Evolutionary conservation across 2,113 vertebrate genomes (phyloP).

Genomic region (Psittacula cyanocephala): DNA sequence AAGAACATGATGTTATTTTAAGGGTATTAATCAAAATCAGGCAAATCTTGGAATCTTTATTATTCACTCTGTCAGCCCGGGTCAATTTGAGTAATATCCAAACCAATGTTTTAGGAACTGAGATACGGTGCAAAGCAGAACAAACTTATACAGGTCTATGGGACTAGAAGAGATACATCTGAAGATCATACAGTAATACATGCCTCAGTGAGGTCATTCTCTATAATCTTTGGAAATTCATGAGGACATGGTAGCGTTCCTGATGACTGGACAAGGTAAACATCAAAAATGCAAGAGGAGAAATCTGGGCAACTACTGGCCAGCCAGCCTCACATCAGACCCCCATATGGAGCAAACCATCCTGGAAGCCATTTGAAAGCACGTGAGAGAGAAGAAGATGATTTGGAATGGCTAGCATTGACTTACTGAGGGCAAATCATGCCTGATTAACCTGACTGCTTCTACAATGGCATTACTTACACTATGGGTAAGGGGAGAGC

Average conservation of each 20-base stretch:
- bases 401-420: accelerated
- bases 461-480: neutral
- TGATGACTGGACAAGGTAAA: neutral
- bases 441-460: neutral
- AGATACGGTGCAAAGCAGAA: neutral
- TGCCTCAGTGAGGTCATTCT: neutral
- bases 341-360: neutral
- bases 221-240: neutral
- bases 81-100: neutral
- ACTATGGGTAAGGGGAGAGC: neutral
- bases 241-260: neutral
- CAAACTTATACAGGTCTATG: neutral
- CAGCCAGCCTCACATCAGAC: neutral
- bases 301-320: neutral
- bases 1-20: neutral
- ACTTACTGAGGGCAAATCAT: neutral
- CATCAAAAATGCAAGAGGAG: neutral
- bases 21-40: neutral
- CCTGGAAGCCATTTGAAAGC: neutral
- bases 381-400: neutral
- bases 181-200: neutral
- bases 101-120: neutral
- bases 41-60: neutral
- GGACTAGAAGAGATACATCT: neutral
- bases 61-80: neutral